These are phyloP conservation scores for Aphelenchoides besseyi DNA, from an alignment of 1,140 invertebrate species.

Conservation along the genomic window DNA sequence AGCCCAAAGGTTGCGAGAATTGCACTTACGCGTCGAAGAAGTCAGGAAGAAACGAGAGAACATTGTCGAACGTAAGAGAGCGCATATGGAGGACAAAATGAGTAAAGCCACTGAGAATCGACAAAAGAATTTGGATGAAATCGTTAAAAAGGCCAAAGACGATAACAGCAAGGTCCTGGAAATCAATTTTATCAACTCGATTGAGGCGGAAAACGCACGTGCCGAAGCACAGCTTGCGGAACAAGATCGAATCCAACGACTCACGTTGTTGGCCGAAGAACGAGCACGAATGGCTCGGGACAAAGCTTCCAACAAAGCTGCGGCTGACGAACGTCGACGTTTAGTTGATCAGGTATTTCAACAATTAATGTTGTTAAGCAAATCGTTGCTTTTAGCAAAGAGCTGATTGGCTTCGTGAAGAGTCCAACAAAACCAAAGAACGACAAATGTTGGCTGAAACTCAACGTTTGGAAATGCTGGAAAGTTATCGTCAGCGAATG, in stretches of 20 bases:
- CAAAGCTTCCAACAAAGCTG: constrained; percentile 40
- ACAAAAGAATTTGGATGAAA: constrained; percentile 51
- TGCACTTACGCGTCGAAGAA: constrained; percentile 38
- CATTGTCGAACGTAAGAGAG: constrained; percentile 35
- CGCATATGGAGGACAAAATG: constrained; percentile 40
- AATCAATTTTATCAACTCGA: constrained; percentile 42
- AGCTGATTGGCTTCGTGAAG: constrained; percentile 18
- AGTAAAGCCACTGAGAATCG: constrained; percentile 47
- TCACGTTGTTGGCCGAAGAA: constrained; percentile 35
- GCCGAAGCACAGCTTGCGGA: constrained; percentile 31
- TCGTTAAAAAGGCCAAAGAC: constrained; percentile 44
- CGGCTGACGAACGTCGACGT: constrained; percentile 40
- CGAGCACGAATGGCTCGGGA: constrained; percentile 33
- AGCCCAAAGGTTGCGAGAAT: constrained; percentile 33
- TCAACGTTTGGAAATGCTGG: constrained; percentile 10
- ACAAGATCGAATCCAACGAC: constrained; percentile 30
- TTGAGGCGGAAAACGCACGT: constrained; percentile 42
- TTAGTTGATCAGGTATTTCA: constrained; percentile 30
- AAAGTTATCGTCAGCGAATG: constrained; percentile 9
- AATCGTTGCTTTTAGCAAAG: constrained; percentile 27
- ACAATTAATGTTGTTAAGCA: not conserved
- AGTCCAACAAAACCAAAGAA: constrained; percentile 19
- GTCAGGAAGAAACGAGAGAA: constrained; percentile 36
- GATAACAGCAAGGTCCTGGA: constrained; percentile 51
- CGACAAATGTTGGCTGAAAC: constrained; percentile 28